A percentile compares a stretch with the other conserved stretches of the same genome.
Evolutionary conservation across 1,140 invertebrate genomes (phyloP).

Genomic region (Drosophila nasuta): DNA sequence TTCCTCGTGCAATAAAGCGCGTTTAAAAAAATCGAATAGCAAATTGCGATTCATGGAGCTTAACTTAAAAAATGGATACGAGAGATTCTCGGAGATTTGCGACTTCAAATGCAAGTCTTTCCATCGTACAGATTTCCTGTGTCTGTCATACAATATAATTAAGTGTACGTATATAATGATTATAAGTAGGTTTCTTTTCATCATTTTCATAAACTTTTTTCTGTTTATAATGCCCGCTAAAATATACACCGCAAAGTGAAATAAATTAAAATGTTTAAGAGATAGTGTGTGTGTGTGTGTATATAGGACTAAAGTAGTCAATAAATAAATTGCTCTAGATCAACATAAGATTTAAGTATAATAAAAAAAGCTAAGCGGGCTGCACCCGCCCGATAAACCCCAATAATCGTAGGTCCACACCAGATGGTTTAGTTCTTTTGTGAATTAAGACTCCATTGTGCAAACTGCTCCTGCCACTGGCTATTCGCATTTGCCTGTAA

Average conservation of each 20-base stretch:
- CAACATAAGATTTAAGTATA: constrained; percentile 73
- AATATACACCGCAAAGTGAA: constrained; percentile 21
- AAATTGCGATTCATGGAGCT: constrained; percentile 16
- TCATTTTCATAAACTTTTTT: not conserved
- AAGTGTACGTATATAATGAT: constrained; percentile 28
- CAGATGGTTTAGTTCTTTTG: constrained; percentile 76
- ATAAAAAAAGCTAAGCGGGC: constrained; percentile 77
- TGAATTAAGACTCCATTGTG: constrained; percentile 84
- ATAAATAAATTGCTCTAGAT: constrained; percentile 82
- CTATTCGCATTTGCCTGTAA: constrained; percentile 82
- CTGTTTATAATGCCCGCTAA: constrained; percentile 33
- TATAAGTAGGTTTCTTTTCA: not conserved
- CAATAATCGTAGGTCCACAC: constrained; percentile 14
- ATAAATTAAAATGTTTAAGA: constrained; percentile 64
- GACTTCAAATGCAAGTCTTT: constrained; percentile 30
- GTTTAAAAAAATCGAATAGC: constrained; percentile 30
- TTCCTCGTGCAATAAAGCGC: constrained; percentile 44
- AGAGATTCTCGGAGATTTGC: constrained; percentile 33
- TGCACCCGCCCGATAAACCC: constrained; percentile 11
- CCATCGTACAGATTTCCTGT: not conserved
- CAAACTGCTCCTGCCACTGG: constrained; percentile 85
- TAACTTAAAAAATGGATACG: constrained; percentile 10
- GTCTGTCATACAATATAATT: constrained; percentile 19
- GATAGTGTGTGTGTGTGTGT: constrained; percentile 43
- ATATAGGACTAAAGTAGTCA: constrained; percentile 63